These are phyloP conservation scores for Oscheius sp. DNA, from an alignment of 2,888 invertebrate genomes.

Conservation along the genomic window DNA sequence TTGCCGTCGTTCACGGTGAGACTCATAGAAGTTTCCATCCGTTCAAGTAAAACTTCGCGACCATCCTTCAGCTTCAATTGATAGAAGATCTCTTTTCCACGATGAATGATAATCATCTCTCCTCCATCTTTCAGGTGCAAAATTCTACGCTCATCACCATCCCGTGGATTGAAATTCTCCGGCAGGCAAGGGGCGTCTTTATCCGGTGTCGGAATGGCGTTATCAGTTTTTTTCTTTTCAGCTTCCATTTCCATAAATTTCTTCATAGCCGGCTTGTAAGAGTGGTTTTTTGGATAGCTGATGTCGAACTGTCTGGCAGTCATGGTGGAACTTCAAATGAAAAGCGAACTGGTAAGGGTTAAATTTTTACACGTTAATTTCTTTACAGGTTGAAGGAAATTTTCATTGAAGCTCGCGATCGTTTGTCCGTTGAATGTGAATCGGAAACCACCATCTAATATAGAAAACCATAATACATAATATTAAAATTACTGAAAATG, in stretches of 20 bases:
- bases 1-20: background rate
- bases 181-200: background rate
- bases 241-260: too few species aligned
- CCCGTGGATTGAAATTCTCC: background rate
- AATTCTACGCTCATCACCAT: background rate
- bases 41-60: slow-evolving; percentile 1
- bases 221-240: too few species aligned
- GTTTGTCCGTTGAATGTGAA: background rate
- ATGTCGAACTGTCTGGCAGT: too few species aligned
- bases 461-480: slow-evolving; percentile 13
- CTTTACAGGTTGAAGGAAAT: too few species aligned
- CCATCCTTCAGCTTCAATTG: background rate
- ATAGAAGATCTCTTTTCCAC: slow-evolving; percentile 8
- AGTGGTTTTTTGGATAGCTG: too few species aligned
- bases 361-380: background rate
- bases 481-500: slow-evolving; percentile 18
- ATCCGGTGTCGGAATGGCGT: too few species aligned
- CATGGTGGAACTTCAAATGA: too few species aligned
- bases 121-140: background rate
- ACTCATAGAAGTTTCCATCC: background rate
- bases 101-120: background rate
- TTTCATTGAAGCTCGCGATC: background rate
- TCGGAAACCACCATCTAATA: slow-evolving; percentile 24
- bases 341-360: too few species aligned
- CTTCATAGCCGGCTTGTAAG: too few species aligned